These are phyloP conservation scores for Buphagus erythrorhynchus DNA, from an alignment of 2,797 vertebrate species.

Conservation along the genomic window DNA sequence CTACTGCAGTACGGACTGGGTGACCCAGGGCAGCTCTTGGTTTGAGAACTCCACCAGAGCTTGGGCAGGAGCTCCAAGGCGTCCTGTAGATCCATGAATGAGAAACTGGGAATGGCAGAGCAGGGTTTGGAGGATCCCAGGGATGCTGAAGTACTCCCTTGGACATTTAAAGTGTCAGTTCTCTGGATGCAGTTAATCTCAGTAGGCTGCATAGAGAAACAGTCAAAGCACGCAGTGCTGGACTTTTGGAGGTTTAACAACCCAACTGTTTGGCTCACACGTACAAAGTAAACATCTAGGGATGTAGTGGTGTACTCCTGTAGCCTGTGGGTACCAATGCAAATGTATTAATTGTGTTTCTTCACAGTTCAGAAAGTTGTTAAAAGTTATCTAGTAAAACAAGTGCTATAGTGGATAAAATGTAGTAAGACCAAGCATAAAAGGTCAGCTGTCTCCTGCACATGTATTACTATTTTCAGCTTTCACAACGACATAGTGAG, in stretches of 20 bases:
- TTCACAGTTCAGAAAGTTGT: not conserved
- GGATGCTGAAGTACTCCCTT: not conserved
- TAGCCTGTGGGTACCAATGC: not conserved
- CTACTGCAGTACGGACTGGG: accelerated
- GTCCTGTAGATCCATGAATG: not conserved
- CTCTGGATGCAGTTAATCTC: not conserved
- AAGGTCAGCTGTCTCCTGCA: not conserved
- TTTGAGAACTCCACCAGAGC: not conserved
- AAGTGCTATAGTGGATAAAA: not conserved
- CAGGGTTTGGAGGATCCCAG: not conserved
- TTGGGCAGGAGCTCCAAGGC: not conserved
- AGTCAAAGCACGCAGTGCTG: not conserved
- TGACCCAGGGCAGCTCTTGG: not conserved
- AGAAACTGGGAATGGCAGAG: not conserved
- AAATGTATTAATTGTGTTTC: not conserved
- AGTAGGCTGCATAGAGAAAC: not conserved
- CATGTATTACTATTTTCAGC: not conserved
- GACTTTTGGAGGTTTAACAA: not conserved
- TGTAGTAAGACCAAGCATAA: not conserved
- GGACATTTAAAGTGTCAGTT: not conserved
- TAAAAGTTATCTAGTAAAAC: not conserved
- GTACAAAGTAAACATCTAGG: not conserved
- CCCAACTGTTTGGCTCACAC: not conserved
- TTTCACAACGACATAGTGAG: not conserved
- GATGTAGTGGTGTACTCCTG: not conserved